phyloP scores from a whole-genome alignment of 2,888 invertebrate genomes.

The Rugalucina vietnamica region DNA sequence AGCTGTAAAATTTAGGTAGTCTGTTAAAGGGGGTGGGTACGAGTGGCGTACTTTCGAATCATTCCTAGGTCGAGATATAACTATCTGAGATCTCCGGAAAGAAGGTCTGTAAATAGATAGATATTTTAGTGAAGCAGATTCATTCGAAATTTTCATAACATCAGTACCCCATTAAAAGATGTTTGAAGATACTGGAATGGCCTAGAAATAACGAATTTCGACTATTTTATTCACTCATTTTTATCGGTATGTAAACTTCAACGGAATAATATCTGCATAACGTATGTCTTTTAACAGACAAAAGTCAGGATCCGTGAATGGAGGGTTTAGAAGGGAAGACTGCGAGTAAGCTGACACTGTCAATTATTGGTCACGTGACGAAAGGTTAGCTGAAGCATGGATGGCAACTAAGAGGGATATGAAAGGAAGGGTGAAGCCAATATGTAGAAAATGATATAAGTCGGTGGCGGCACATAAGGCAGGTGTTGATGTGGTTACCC shows the following conservation, averaged over 20 bases:
- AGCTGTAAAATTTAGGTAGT: not conserved
- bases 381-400: no score
- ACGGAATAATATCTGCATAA: not conserved
- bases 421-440: no score
- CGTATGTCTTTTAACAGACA: not conserved
- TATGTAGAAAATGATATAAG: no score
- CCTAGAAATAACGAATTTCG: not conserved
- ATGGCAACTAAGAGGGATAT: no score
- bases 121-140: not conserved
- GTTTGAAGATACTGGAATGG: not conserved
- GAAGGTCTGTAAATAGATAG: not conserved
- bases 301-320: no score
- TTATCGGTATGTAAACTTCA: not conserved
- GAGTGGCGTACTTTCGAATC: not conserved
- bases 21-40: not conserved
- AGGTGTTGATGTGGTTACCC: no score
- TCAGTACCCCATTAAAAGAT: not conserved
- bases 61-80: not conserved
- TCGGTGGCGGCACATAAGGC: no score
- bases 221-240: not conserved
- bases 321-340: no score
- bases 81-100: not conserved
- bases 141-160: not conserved
- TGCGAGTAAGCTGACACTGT: no score
- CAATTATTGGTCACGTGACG: no score